phyloP scores from a whole-genome alignment of 2,113 vertebrate genomes.

The Tympanuchus pallidicinctus region DNA sequence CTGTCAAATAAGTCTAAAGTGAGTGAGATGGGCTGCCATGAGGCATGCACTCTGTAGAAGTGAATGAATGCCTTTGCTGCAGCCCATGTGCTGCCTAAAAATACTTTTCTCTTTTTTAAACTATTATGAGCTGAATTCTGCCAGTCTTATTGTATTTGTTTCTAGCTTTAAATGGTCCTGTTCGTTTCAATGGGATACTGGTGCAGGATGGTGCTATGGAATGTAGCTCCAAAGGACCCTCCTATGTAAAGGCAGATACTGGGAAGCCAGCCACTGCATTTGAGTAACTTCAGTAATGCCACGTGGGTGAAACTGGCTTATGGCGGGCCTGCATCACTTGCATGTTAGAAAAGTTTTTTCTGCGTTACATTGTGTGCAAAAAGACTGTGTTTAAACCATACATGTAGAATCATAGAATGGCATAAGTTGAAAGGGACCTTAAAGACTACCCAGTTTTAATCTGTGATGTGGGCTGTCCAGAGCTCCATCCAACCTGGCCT shows the following conservation, averaged over 20 bases:
- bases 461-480: too few species aligned
- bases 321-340: neutral
- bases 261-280: neutral
- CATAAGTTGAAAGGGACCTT: too few species aligned
- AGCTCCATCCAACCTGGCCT: too few species aligned
- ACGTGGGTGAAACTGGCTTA: neutral
- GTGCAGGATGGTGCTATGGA: neutral
- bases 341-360: neutral
- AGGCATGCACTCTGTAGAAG: neutral
- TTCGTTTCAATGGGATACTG: neutral
- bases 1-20: neutral
- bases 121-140: neutral
- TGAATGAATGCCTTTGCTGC: neutral
- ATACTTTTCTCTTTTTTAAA: neutral
- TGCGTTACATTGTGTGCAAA: accelerated
- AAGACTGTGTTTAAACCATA: neutral
- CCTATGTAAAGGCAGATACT: neutral
- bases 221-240: neutral
- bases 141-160: neutral
- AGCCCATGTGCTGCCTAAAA: neutral
- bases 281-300: neutral
- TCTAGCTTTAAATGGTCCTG: neutral
- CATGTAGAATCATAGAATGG: too few species aligned
- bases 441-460: too few species aligned
- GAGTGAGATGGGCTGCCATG: neutral